phyloP scores from a whole-genome alignment of 2,888 invertebrate genomes.

The Phengaris arion region DNA sequence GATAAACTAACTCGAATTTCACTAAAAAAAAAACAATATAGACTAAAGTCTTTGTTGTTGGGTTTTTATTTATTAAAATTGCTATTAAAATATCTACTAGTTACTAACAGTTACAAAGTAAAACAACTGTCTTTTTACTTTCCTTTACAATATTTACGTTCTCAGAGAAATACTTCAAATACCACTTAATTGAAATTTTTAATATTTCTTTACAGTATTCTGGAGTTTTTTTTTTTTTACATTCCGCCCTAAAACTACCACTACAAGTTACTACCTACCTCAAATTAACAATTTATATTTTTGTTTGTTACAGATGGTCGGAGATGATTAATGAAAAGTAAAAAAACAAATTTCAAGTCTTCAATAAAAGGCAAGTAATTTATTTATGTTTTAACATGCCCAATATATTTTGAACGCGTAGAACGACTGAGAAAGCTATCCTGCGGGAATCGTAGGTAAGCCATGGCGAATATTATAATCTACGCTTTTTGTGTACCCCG shows the following conservation, averaged over 20 bases:
- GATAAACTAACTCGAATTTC: neutral
- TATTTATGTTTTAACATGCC: neutral
- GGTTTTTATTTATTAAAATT: neutral
- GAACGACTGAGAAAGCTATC: too few relatives aligned
- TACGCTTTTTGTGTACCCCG: too few relatives aligned
- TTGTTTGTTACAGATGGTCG: slow-evolving; percentile 22
- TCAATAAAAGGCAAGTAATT: slow-evolving; percentile 5
- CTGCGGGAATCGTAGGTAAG: too few relatives aligned
- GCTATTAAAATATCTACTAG: neutral
- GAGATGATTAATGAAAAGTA: slow-evolving; percentile 3
- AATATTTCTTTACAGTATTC: neutral
- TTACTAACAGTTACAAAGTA: neutral
- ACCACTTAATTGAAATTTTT: neutral
- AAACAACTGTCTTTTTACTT: neutral
- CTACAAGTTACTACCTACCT: too few relatives aligned
- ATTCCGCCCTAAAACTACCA: too few relatives aligned
- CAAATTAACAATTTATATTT: neutral
- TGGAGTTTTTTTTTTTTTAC: too few relatives aligned
- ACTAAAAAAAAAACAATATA: neutral
- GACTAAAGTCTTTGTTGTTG: neutral
- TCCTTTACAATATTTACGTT: neutral
- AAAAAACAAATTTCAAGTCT: neutral
- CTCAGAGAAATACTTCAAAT: neutral
- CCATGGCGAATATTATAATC: too few relatives aligned
- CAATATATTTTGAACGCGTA: too few relatives aligned